These are phyloP conservation scores for Sebastes miniatus DNA, from an alignment of 2,797 vertebrate genomes.

Conservation along the genomic window DNA sequence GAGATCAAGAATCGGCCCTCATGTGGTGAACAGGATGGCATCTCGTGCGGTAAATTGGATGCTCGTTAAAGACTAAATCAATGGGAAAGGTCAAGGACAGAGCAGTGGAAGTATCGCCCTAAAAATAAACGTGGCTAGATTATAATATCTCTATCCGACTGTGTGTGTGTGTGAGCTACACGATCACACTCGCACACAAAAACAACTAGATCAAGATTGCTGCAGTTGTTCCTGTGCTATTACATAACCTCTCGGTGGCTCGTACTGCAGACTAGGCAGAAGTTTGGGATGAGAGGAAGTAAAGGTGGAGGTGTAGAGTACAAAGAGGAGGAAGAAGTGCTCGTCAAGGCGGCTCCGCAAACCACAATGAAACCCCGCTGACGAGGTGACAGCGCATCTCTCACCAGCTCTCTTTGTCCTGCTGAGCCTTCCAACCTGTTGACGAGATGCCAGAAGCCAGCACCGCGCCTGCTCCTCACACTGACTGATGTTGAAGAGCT, in stretches of 20 bases:
- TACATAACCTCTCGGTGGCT: neutral
- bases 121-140: neutral
- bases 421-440: constrained; percentile 17
- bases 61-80: constrained; percentile 15
- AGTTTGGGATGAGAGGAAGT: constrained; percentile 8
- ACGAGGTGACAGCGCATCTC: constrained; percentile 30
- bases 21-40: neutral
- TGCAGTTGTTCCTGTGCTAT: neutral
- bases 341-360: neutral
- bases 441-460: constrained; percentile 16
- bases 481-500: constrained; percentile 6
- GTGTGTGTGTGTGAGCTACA: neutral
- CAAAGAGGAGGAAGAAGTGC: neutral
- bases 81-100: constrained; percentile 25
- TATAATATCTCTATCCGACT: neutral
- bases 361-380: constrained; percentile 20
- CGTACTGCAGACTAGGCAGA: neutral
- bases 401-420: neutral
- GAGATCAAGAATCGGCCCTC: constrained; percentile 9
- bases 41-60: constrained; percentile 25
- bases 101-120: neutral
- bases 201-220: neutral
- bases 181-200: neutral
- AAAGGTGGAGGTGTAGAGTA: neutral
- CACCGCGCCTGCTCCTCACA: neutral